Evolutionary conservation across 2,113 vertebrate genomes (phyloP), one percentile per base, ranked within the genome.

Genomic region (Arothron firmamentum): DNA sequence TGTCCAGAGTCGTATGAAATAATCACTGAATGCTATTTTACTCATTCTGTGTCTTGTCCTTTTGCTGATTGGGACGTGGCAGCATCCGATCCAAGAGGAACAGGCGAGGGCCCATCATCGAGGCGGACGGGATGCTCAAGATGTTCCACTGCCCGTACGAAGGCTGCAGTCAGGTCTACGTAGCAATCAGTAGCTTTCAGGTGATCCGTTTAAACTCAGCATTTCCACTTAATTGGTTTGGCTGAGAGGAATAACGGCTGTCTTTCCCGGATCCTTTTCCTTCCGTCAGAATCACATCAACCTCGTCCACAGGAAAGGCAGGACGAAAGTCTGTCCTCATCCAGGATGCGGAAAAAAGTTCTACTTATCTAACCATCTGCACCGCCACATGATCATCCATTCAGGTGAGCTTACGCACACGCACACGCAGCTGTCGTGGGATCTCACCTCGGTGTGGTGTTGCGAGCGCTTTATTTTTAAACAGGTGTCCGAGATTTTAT

Each of bases 311-410:
- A 92, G 94, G 71, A 95, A 94, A 80, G 94, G 94, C 9, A 90
- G 92, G 74, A 95, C 95, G 49, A 96, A 96, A 74, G 92, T 94
- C 21, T 97, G 95, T 43, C 92, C 94, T 1, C 94, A 96, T 70
- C 94, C 94, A 0, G 94, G 94, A 76, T 97, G 95, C 1, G 95
- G 94, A 16, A 97, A 96, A 67, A 94, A 93, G 77, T 97, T 97
- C 84, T 95, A 96, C 65, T 71, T 97, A 51, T 93, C 94, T 1
- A 96, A 95, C 72, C 95, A 96, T 75, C 90, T 97, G 46, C 93
- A 94, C 49, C 89, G 94, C 0, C 95, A 96, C 80, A 95, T 96
- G 94, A 94, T 96, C 84, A 96, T 96, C 80, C 94, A 96, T 57
- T 95, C 95, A 73, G 94, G 94, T 92, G 70, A 14, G 59, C 48